A percentile compares a stretch with the other conserved stretches of the same genome.
These are phyloP conservation scores for Trissolcus basalis DNA, from an alignment of 1,140 invertebrate species.

Conservation along the genomic window DNA sequence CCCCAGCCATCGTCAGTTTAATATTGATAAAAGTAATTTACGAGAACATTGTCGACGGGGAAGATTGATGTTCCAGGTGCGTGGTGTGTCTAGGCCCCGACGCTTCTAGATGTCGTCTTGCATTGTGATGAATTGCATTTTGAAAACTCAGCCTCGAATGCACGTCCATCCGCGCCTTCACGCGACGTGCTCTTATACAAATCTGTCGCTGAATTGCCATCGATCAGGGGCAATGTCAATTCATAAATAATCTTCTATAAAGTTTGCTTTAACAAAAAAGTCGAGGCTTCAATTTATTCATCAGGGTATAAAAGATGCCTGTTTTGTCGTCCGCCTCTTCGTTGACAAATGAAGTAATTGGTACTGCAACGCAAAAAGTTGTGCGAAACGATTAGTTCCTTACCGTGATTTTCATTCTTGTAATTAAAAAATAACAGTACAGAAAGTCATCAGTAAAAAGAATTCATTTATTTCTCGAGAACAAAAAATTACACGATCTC, in stretches of 20 bases:
- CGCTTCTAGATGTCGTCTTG: conserved; percentile 48
- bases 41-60: conserved; percentile 73
- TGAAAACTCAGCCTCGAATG: conserved; percentile 62
- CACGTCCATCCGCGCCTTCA: conserved; percentile 64
- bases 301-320: no score
- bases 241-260: background rate
- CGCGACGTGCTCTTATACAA: conserved; percentile 58
- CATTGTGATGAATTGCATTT: conserved; percentile 70
- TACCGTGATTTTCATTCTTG: no score
- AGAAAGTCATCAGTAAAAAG: no score
- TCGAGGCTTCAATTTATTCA: background rate
- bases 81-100: conserved; percentile 50
- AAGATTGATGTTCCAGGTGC: conserved; percentile 74
- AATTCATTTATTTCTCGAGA: no score
- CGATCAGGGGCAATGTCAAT: background rate
- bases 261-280: background rate
- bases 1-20: conserved; percentile 66
- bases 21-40: conserved; percentile 76
- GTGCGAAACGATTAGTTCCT: no score
- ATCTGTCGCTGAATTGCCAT: background rate
- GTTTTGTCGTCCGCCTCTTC: no score
- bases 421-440: no score
- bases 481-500: no score
- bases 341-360: no score
- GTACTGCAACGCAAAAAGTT: no score